Evolutionary conservation across 2,113 vertebrate species (phyloP).

Genomic region (Ginglymostoma cirratum): DNA sequence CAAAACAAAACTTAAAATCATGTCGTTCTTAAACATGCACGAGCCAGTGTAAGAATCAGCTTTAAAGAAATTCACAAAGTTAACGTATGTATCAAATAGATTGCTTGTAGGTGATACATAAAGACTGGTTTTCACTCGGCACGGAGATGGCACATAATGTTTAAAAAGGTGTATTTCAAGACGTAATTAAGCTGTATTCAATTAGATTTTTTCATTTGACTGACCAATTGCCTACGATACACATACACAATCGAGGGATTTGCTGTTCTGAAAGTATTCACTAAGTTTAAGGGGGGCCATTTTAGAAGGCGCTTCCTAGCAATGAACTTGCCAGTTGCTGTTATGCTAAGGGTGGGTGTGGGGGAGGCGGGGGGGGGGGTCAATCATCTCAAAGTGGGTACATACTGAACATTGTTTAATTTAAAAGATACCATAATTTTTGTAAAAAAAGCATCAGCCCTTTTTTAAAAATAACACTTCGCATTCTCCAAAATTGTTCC

Average conservation of each 20-base stretch:
- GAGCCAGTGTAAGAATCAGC: neutral
- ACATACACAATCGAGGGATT: too few species aligned
- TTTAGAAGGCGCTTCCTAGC: neutral
- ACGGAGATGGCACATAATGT: neutral
- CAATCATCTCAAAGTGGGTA: neutral
- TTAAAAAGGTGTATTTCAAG: neutral
- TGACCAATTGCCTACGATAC: neutral
- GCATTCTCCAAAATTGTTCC: neutral
- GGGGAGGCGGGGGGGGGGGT: too few species aligned
- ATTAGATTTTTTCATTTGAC: neutral
- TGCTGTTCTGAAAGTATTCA: neutral
- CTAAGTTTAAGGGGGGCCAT: neutral
- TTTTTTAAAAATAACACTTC: neutral
- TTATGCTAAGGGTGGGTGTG: neutral
- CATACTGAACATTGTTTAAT: neutral
- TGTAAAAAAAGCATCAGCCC: neutral
- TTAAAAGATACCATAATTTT: neutral
- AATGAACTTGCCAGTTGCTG: slow-evolving; percentile 3
- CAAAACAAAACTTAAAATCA: neutral
- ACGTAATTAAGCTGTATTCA: neutral
- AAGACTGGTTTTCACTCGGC: neutral
- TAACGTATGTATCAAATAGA: too few species aligned
- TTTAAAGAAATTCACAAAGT: neutral
- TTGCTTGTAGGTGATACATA: neutral
- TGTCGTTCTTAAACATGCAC: neutral